Evolutionary conservation across 2,888 invertebrate species (phyloP).

Genomic region (Terebella lapidaria): DNA sequence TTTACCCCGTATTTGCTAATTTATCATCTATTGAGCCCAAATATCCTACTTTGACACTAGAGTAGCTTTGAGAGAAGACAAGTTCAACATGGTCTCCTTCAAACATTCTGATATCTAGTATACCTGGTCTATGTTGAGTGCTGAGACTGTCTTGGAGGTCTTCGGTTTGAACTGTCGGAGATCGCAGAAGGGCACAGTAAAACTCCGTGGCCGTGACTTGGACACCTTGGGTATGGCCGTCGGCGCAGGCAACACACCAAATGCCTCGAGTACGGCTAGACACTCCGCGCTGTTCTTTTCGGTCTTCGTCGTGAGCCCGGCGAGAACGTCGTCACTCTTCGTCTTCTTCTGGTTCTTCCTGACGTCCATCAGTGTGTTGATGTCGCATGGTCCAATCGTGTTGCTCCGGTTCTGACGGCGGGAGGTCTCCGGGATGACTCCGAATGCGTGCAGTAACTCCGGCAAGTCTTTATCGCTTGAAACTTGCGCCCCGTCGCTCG

Average conservation of each 20-base stretch:
- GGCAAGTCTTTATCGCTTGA: not conserved
- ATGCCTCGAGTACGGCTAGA: not conserved
- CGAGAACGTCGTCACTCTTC: not conserved
- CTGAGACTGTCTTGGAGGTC: no score
- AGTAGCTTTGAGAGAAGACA: no score
- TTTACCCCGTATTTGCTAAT: no score
- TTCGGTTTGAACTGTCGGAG: no score
- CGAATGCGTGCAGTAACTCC: not conserved
- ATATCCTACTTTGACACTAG: no score
- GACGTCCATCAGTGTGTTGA: not conserved
- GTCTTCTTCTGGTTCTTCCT: not conserved
- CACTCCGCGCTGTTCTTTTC: not conserved
- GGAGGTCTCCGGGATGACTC: not conserved
- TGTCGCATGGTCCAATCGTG: not conserved
- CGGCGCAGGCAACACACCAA: not conserved
- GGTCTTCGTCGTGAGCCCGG: not conserved
- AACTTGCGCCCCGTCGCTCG: not conserved
- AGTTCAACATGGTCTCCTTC: no score
- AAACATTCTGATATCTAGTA: no score
- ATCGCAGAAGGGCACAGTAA: not conserved
- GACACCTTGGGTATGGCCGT: no score
- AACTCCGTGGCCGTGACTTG: not conserved
- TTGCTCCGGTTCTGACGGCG: not conserved
- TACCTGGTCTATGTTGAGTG: no score
- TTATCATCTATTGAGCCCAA: no score